phyloP scores from a whole-genome alignment of 2,888 invertebrate species.

The Ariolimax columbianus region DNA sequence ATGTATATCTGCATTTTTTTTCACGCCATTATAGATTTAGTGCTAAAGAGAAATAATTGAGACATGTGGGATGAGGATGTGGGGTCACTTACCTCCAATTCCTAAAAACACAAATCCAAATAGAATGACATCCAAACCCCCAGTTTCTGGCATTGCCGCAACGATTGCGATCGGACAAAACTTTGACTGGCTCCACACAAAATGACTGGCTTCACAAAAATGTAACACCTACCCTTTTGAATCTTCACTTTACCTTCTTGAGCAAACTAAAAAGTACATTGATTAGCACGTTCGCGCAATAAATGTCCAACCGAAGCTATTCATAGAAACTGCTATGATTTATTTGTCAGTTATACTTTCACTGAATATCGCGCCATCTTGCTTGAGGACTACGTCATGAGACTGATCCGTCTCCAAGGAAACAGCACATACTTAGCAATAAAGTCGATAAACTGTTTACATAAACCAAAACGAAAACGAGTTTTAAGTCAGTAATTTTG shows the following conservation, averaged over 20 bases:
- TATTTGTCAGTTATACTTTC: not conserved
- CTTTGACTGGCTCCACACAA: not conserved
- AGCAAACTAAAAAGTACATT: not conserved
- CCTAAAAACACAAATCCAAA: not conserved
- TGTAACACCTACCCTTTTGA: too few relatives aligned
- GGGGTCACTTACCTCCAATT: not conserved
- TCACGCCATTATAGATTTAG: too few relatives aligned
- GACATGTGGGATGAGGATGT: too few relatives aligned
- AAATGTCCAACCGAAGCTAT: too few relatives aligned
- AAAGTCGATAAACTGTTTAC: too few relatives aligned
- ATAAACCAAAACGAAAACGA: too few relatives aligned
- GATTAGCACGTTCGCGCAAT: not conserved
- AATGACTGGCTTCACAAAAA: not conserved
- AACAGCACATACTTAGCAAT: not conserved
- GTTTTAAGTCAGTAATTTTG: too few relatives aligned
- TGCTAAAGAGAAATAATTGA: too few relatives aligned
- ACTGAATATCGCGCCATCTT: not conserved
- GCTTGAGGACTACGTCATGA: not conserved
- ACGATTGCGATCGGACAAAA: not conserved
- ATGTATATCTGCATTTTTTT: too few relatives aligned
- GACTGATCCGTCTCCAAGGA: not conserved
- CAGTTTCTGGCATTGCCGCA: not conserved
- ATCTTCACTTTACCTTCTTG: not conserved
- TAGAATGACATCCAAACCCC: conserved; percentile 1
- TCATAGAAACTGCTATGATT: not conserved